Conservation (phyloP, 1,140 invertebrate species). For the Hestina assimilis region DNA sequence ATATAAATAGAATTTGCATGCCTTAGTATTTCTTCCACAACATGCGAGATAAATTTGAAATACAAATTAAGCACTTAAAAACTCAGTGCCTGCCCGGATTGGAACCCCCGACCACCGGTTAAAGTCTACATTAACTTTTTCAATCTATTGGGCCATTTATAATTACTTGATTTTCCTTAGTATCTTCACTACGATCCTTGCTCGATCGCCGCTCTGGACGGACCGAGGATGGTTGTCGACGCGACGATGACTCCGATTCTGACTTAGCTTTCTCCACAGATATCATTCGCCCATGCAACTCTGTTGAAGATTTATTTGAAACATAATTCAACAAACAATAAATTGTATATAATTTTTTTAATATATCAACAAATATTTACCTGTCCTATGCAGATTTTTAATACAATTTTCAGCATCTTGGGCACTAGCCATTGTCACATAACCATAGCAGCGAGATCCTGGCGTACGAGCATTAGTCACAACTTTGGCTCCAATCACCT, state of each 20-base stretch:
- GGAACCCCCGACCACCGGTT: too few species aligned
- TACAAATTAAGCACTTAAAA: too few species aligned
- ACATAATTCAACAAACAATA: too few species aligned
- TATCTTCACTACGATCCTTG: slow-evolving; percentile 57
- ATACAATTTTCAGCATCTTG: slow-evolving; percentile 95
- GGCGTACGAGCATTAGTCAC: slow-evolving; percentile 95
- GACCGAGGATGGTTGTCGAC: slow-evolving; percentile 41
- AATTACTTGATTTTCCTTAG: slow-evolving; percentile 38
- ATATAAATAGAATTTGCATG: too few species aligned
- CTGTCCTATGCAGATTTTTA: slow-evolving; percentile 91
- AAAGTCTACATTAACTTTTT: too few species aligned
- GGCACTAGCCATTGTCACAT: slow-evolving; percentile 94
- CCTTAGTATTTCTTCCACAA: too few species aligned
- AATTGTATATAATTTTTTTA: too few species aligned
- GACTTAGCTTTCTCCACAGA: slow-evolving; percentile 91
- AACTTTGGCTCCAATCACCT: slow-evolving; percentile 96
- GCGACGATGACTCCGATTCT: slow-evolving; percentile 69
- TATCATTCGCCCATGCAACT: slow-evolving; percentile 95
- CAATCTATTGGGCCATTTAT: too few species aligned
- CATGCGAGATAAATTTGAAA: too few species aligned
- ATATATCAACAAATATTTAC: slow-evolving; percentile 32
- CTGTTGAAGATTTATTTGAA: slow-evolving; percentile 34
- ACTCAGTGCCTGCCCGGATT: too few species aligned
- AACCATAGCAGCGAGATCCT: slow-evolving; percentile 95
- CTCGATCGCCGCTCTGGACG: slow-evolving; percentile 50